Conservation (phyloP, 1,140 invertebrate genomes). For the Drosophila ironensis region DNA sequence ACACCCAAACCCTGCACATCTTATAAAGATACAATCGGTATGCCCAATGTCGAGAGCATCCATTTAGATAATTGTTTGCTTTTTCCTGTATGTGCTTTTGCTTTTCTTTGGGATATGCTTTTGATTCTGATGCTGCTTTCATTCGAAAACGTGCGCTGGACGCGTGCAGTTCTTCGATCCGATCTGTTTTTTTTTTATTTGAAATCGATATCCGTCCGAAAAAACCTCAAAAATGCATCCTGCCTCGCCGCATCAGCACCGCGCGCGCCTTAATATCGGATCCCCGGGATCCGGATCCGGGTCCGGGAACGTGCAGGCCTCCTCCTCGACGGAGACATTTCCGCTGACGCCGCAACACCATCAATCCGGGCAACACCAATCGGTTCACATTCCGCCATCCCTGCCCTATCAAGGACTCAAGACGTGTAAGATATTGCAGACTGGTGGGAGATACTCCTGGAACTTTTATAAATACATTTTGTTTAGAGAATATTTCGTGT, state of each 20-base stretch:
- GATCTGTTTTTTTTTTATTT: neutral
- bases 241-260: conserved; percentile 70
- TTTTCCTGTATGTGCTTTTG: conserved; percentile 8
- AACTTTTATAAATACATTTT: too few species aligned
- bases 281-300: conserved; percentile 23
- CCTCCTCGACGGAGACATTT: conserved; percentile 43
- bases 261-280: conserved; percentile 52
- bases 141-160: conserved; percentile 67
- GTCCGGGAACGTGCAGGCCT: conserved; percentile 34
- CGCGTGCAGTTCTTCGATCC: conserved; percentile 61
- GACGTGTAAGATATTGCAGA: conserved; percentile 54
- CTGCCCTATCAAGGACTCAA: conserved; percentile 74
- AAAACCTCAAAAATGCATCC: conserved; percentile 58
- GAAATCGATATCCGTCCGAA: neutral
- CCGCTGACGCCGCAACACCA: conserved; percentile 47
- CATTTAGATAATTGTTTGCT: neutral
- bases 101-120: conserved; percentile 7
- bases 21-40: neutral
- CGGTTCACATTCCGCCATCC: conserved; percentile 51
- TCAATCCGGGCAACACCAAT: conserved; percentile 35
- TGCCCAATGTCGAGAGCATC: neutral
- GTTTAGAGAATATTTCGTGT: too few species aligned
- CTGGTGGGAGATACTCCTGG: neutral
- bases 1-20: neutral
- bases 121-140: conserved; percentile 11